Evolutionary conservation across 2,888 invertebrate species (phyloP).

Genomic region (Rhamnusium bicolor): DNA sequence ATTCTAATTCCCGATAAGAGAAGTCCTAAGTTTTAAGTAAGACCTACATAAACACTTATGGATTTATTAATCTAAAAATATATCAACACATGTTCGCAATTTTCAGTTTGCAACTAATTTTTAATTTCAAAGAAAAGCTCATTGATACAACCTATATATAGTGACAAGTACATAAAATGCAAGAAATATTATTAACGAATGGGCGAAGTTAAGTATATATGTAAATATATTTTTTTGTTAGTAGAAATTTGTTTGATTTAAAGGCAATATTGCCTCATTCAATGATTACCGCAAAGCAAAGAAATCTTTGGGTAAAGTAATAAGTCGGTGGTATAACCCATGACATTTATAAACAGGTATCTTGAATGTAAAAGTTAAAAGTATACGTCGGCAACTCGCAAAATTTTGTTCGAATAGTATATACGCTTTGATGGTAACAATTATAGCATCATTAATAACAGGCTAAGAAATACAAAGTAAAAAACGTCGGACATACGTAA

Average conservation of each 20-base stretch:
- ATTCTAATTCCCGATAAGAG: no score
- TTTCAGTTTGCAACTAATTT: not conserved
- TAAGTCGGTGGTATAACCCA: slow-evolving; percentile 7
- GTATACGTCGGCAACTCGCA: not conserved
- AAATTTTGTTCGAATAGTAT: not conserved
- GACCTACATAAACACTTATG: no score
- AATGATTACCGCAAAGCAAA: no score
- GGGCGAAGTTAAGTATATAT: not conserved
- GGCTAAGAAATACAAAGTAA: not conserved
- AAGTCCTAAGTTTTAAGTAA: no score
- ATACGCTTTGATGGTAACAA: not conserved
- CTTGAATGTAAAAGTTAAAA: slow-evolving; percentile 20
- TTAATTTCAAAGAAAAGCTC: no score
- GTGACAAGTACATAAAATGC: not conserved
- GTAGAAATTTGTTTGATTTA: not conserved
- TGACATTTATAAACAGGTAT: slow-evolving; percentile 30
- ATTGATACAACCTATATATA: no score
- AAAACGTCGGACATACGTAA: not conserved
- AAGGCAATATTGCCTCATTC: not conserved
- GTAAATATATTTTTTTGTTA: not conserved
- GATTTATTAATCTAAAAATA: no score
- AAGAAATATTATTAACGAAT: not conserved
- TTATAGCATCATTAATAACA: slow-evolving; percentile 5
- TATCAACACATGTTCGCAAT: not conserved
- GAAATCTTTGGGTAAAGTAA: no score